A percentile compares a stretch with the other conserved stretches of the same genome.
phyloP scores from a whole-genome alignment of 2,888 invertebrate genomes.

The Hemistola chrysoprasaria region DNA sequence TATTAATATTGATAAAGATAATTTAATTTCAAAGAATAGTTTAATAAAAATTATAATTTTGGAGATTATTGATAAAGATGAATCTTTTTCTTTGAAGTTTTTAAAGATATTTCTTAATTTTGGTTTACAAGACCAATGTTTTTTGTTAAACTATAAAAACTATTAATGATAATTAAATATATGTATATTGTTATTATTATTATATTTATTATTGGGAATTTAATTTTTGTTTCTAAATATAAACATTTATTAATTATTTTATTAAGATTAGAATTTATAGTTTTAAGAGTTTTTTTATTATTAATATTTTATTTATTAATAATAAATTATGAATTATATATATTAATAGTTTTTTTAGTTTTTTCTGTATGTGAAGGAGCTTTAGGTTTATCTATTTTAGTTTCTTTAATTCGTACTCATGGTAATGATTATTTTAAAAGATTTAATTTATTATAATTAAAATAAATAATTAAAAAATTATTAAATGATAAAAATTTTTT shows the following conservation, averaged over 20 bases:
- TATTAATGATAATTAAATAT: slow-evolving; percentile 64
- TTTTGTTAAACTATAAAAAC: slow-evolving; percentile 85
- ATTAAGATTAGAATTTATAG: slow-evolving; percentile 83
- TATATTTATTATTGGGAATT: slow-evolving; percentile 74
- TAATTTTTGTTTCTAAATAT: slow-evolving; percentile 79
- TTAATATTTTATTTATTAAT: slow-evolving; percentile 69
- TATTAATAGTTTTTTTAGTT: slow-evolving; percentile 83
- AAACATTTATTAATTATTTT: slow-evolving; percentile 83
- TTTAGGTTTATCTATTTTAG: slow-evolving; percentile 84
- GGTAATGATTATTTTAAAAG: slow-evolving; percentile 85
- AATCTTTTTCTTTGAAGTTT: slow-evolving; percentile 83
- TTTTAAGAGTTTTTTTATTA: slow-evolving; percentile 79
- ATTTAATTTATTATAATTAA: slow-evolving; percentile 71
- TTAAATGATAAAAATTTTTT: slow-evolving; percentile 80
- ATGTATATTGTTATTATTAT: slow-evolving; percentile 63
- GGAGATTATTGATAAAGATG: slow-evolving; percentile 84
- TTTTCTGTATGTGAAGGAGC: slow-evolving; percentile 85
- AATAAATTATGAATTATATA: slow-evolving; percentile 75
- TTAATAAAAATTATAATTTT: slow-evolving; percentile 87
- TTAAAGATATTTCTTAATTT: slow-evolving; percentile 79
- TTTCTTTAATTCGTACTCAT: slow-evolving; percentile 83
- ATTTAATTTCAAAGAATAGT: slow-evolving; percentile 82
- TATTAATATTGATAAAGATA: slow-evolving; percentile 59
- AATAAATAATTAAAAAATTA: too few species aligned
- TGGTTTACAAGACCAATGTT: slow-evolving; percentile 87